phyloP scores from a whole-genome alignment of 2,888 invertebrate genomes.

The Sesia apiformis region DNA sequence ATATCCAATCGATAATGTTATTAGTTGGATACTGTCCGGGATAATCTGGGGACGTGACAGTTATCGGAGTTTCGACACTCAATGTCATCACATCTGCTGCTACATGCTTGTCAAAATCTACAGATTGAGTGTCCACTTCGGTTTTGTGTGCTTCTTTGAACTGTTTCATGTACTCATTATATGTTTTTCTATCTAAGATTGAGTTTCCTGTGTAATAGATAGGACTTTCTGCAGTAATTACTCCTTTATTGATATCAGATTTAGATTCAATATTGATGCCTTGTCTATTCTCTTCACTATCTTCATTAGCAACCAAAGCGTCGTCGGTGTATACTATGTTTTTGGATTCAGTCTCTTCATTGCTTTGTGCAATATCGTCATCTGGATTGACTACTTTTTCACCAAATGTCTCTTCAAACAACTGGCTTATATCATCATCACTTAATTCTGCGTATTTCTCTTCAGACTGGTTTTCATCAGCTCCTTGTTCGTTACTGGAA shows the following conservation, averaged over 20 bases:
- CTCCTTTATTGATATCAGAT: conserved; percentile 2
- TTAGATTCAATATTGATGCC: conserved; percentile 6
- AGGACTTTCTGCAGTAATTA: not conserved
- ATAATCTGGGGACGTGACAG: conserved; percentile 41
- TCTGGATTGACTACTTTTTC: not conserved
- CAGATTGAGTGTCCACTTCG: conserved; percentile 24
- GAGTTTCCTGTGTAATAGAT: conserved; percentile 15
- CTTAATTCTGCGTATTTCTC: not conserved
- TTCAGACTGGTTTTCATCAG: not conserved
- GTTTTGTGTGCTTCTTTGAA: conserved; percentile 24
- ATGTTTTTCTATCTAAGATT: conserved; percentile 17
- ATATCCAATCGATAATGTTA: conserved; percentile 44
- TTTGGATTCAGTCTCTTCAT: conserved; percentile 5
- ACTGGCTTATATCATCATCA: not conserved
- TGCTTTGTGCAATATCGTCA: not conserved
- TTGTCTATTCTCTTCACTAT: conserved; percentile 8
- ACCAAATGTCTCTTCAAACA: not conserved
- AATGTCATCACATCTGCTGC: conserved; percentile 28
- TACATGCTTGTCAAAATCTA: conserved; percentile 18
- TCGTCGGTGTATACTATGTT: conserved; percentile 27
- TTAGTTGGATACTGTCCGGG: conserved; percentile 41
- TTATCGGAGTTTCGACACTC: conserved; percentile 26
- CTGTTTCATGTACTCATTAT: conserved; percentile 17
- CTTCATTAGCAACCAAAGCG: conserved; percentile 20
- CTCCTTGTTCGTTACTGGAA: not conserved